These are phyloP conservation scores for Cygnus atratus DNA, from an alignment of 2,113 vertebrate genomes.

Conservation along the genomic window DNA sequence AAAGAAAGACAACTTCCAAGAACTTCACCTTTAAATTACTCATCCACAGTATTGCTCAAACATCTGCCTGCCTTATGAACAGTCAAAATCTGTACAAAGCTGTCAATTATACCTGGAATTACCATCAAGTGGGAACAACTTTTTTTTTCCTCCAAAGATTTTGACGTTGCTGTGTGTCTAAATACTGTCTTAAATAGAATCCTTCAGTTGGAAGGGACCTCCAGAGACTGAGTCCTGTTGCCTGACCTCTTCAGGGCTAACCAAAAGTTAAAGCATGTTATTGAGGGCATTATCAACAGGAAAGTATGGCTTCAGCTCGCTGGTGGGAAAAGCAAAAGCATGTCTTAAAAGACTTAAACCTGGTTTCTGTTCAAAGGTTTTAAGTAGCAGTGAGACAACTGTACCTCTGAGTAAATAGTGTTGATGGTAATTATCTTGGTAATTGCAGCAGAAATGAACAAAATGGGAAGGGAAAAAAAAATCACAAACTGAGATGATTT, in stretches of 20 bases:
- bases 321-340: neutral
- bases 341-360: neutral
- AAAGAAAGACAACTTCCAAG: neutral
- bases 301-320: neutral
- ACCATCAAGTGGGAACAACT: neutral
- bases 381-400: neutral
- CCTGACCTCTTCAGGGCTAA: too few relatives aligned
- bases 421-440: neutral
- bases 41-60: neutral
- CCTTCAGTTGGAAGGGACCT: too few relatives aligned
- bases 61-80: neutral
- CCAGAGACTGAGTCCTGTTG: too few relatives aligned
- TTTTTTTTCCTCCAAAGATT: neutral
- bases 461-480: neutral
- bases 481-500: neutral
- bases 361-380: neutral
- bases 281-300: neutral
- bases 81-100: neutral
- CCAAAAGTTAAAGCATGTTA: too few relatives aligned
- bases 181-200: accelerated
- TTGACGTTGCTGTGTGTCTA: neutral
- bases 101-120: neutral
- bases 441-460: neutral
- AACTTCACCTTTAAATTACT: neutral
- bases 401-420: neutral